Percentiles rank a stretch among this genome's conserved stretches.
These are phyloP conservation scores for Zaprionus capensis DNA, from an alignment of 1,140 invertebrate genomes.

Conservation along the genomic window DNA sequence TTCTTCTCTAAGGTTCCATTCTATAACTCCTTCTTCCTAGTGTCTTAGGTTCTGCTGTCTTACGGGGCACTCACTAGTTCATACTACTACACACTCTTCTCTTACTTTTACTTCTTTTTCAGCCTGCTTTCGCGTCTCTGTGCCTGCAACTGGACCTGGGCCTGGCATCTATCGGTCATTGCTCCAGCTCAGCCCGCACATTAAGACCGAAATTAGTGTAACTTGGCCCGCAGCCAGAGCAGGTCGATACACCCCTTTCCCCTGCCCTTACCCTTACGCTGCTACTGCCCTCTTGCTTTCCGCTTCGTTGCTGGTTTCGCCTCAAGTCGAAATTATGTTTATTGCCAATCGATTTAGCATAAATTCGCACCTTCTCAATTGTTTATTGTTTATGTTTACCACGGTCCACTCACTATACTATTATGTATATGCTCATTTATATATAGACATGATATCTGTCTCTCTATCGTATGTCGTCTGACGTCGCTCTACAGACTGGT, in stretches of 20 bases:
- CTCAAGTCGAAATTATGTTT: constrained; percentile 34
- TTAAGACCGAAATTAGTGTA: constrained; percentile 13
- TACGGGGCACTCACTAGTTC: neutral
- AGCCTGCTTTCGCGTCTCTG: constrained; percentile 2
- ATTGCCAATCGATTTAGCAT: constrained; percentile 75
- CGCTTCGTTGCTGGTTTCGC: constrained; percentile 19
- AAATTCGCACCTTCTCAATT: constrained; percentile 79
- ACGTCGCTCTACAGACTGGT: constrained; percentile 58
- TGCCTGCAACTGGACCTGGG: constrained; percentile 18
- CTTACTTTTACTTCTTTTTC: constrained; percentile 6
- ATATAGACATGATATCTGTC: constrained; percentile 8
- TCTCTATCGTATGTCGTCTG: constrained; percentile 28
- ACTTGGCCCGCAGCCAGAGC: constrained; percentile 32
- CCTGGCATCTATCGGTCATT: constrained; percentile 39
- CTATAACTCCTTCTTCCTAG: neutral
- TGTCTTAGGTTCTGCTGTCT: no score
- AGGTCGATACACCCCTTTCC: constrained; percentile 12
- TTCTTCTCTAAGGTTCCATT: neutral
- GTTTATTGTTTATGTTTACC: constrained; percentile 74
- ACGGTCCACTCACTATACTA: constrained; percentile 13
- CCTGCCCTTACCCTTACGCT: neutral
- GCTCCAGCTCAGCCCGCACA: constrained; percentile 35
- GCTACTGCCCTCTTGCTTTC: constrained; percentile 25
- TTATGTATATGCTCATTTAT: neutral
- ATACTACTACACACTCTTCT: neutral